Evolutionary conservation across 2,113 vertebrate genomes (phyloP).

Genomic region (Corynorhinus townsendii): DNA sequence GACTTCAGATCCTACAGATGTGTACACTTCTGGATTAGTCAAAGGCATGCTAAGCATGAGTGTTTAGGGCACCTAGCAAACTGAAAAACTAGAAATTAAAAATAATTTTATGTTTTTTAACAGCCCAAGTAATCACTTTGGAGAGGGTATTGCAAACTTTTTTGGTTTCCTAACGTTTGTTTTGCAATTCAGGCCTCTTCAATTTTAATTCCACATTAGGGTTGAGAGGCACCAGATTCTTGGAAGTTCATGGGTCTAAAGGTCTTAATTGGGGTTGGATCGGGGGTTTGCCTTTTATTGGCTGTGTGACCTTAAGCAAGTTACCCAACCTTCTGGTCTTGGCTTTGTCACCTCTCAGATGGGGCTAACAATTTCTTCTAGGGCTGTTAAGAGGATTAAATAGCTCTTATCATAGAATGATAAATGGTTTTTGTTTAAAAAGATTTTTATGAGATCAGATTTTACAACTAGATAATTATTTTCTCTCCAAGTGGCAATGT

Average conservation of each 20-base stretch:
- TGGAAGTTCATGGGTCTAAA: not conserved
- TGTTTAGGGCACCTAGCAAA: not conserved
- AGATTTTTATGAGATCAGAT: not conserved
- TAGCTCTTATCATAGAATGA: not conserved
- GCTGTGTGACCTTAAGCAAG: not conserved
- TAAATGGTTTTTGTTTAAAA: not conserved
- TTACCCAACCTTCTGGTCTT: not conserved
- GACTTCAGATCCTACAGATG: not conserved
- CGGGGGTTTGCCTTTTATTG: not conserved
- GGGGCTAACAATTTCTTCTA: not conserved
- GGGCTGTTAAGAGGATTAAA: not conserved
- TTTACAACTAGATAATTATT: conserved; percentile 5
- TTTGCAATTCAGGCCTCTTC: not conserved
- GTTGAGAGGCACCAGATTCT: not conserved
- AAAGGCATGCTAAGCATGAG: not conserved
- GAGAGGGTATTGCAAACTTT: not conserved
- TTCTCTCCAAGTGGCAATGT: not conserved
- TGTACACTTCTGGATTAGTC: not conserved
- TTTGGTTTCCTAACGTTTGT: not conserved
- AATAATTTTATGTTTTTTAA: not conserved
- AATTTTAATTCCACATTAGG: not conserved
- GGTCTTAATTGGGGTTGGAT: not conserved
- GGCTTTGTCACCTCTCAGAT: not conserved
- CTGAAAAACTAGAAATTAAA: not conserved
- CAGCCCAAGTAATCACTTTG: not conserved